Conservation (phyloP, 92 coral and sea anemone species). For the Desmophyllum pertusum region DNA sequence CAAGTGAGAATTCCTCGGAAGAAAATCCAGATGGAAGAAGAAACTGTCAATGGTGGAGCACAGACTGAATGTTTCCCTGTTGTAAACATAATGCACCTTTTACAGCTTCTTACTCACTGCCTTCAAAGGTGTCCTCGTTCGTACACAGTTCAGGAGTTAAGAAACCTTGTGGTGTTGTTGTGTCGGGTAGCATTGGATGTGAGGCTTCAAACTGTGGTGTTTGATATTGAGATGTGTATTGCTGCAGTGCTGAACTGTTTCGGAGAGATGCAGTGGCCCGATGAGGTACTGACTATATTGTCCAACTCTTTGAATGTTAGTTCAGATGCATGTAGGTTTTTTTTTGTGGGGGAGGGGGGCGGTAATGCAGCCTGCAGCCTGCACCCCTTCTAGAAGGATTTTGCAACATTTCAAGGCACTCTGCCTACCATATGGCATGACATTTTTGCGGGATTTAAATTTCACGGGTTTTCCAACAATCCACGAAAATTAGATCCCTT, state of each 20-base stretch:
- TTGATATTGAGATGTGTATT: slow-evolving; percentile 87
- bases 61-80: slow-evolving; percentile 60
- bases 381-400: background rate
- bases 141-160: slow-evolving; percentile 64
- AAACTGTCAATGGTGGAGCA: slow-evolving; percentile 2
- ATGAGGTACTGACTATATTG: slow-evolving; percentile 58
- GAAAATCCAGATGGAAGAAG: slow-evolving; percentile 25
- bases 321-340: too few relatives aligned
- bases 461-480: too few relatives aligned
- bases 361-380: background rate
- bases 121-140: slow-evolving; percentile 67
- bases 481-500: too few relatives aligned
- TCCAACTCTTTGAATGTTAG: background rate
- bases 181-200: slow-evolving; percentile 82
- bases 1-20: slow-evolving; percentile 7
- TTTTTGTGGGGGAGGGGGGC: background rate
- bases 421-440: too few relatives aligned
- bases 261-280: slow-evolving; percentile 79
- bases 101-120: slow-evolving; percentile 81
- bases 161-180: slow-evolving; percentile 57
- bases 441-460: too few relatives aligned
- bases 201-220: slow-evolving; percentile 70
- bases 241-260: slow-evolving; percentile 75
- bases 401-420: background rate
- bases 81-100: slow-evolving; percentile 67